phyloP scores from a whole-genome alignment of 1,140 invertebrate species.

The Brachionus angularis region DNA sequence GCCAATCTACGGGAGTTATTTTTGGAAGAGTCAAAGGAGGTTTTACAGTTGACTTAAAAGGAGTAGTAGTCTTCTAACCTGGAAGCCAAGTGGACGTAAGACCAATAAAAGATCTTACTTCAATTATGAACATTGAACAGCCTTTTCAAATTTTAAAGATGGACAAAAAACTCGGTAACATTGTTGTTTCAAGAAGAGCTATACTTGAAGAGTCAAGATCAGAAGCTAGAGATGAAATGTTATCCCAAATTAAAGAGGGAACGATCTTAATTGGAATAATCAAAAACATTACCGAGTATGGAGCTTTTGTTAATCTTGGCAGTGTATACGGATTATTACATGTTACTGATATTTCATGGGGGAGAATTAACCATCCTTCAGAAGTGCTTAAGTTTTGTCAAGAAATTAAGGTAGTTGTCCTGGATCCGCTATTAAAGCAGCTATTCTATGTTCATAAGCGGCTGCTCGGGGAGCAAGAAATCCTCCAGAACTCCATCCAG shows the following conservation, averaged over 20 bases:
- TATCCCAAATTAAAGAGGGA: slow-evolving; percentile 47
- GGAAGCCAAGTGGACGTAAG: slow-evolving; percentile 47
- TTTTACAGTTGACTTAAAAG: slow-evolving; percentile 47
- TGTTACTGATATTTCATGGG: slow-evolving; percentile 49
- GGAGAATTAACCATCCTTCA: slow-evolving; percentile 47
- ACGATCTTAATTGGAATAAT: slow-evolving; percentile 46
- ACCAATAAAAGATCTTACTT: slow-evolving; percentile 9
- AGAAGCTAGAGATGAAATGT: slow-evolving; percentile 44
- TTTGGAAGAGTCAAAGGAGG: slow-evolving; percentile 47
- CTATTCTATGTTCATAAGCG: no score
- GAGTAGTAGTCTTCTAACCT: slow-evolving; percentile 47
- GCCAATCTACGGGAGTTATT: slow-evolving; percentile 46
- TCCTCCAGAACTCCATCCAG: no score
- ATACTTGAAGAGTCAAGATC: slow-evolving; percentile 45
- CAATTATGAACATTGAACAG: slow-evolving; percentile 45
- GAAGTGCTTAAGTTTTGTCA: slow-evolving; percentile 46
- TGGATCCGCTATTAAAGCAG: no score
- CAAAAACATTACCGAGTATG: slow-evolving; percentile 50
- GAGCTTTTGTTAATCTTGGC: slow-evolving; percentile 49
- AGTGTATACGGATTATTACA: slow-evolving; percentile 49
- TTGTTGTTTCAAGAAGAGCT: slow-evolving; percentile 47
- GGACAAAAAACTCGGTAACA: slow-evolving; percentile 46
- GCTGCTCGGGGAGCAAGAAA: no score
- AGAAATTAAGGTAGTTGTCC: slow-evolving; percentile 45
- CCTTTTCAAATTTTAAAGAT: slow-evolving; percentile 48